Evolutionary conservation across 2,888 invertebrate genomes (phyloP).

Genomic region (Hypercompe scribonia): DNA sequence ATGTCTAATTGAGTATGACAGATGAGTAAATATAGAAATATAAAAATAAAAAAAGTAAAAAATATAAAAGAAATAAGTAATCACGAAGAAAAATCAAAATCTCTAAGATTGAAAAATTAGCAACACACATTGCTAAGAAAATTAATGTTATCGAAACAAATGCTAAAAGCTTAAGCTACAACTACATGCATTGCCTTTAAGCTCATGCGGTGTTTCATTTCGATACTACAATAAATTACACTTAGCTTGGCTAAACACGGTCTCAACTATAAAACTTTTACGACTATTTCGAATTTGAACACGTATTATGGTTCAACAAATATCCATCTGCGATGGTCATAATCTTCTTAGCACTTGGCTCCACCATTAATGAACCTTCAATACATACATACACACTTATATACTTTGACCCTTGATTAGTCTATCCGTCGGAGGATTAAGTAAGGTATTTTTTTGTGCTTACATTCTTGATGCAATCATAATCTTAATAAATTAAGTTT

Average conservation of each 20-base stretch:
- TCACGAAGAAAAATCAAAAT: not conserved
- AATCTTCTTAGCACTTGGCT: not conserved
- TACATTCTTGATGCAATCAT: no score
- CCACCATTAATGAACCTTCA: not conserved
- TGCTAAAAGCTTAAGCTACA: not conserved
- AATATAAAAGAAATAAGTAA: no score
- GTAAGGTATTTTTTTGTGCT: no score
- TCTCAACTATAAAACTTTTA: not conserved
- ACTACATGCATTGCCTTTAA: slow-evolving; percentile 2
- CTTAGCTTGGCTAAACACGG: slow-evolving; percentile 1
- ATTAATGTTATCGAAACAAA: not conserved
- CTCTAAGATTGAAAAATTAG: not conserved
- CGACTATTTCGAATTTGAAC: not conserved
- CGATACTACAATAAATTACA: slow-evolving; percentile 10
- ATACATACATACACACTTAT: not conserved
- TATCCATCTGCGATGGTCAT: not conserved
- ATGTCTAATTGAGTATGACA: not conserved
- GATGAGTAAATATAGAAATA: not conserved
- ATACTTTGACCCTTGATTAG: not conserved
- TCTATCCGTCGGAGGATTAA: not conserved
- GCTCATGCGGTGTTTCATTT: slow-evolving; percentile 3
- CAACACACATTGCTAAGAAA: slow-evolving; percentile 6
- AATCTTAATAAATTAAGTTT: no score
- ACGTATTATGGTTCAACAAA: not conserved
- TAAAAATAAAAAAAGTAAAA: no score